Evolutionary conservation across 37 sponge, comb jelly and placozoan genomes (phyloP).

Genomic region (Diacarnus erythraeanus): DNA sequence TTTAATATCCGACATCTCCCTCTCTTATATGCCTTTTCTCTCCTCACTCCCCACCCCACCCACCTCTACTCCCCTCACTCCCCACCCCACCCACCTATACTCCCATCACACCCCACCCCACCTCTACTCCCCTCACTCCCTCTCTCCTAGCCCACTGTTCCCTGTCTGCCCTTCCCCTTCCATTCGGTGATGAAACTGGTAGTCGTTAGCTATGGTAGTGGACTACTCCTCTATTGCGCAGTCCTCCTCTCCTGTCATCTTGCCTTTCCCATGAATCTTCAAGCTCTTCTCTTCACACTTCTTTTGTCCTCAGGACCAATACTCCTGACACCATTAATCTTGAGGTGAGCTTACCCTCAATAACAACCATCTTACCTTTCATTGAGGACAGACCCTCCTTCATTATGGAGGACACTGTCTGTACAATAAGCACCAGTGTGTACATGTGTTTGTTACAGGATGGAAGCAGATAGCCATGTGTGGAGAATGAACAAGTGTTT

Average conservation of each 20-base stretch:
- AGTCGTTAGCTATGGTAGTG: conserved; percentile 13
- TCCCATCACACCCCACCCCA: neutral
- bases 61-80: no score
- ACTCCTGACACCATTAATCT: conserved; percentile 1
- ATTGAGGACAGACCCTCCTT: no score
- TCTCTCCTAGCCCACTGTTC: neutral
- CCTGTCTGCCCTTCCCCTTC: conserved; percentile 36
- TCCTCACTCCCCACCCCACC: neutral
- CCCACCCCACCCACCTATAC: no score
- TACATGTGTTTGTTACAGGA: no score
- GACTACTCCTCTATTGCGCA: conserved; percentile 13
- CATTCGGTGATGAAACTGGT: conserved; percentile 19
- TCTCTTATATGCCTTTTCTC: neutral
- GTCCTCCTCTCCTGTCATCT: neutral
- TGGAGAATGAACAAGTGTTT: conserved; percentile 64
- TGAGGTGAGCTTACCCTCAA: neutral
- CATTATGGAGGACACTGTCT: no score
- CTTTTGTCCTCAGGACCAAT: neutral
- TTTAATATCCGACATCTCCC: no score
- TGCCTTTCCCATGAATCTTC: neutral
- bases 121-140: conserved; percentile 5
- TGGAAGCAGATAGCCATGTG: neutral
- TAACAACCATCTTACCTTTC: no score
- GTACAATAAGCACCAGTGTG: no score
- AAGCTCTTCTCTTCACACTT: conserved; percentile 5